Conservation (phyloP, 2,797 vertebrate species). For the Spatula clypeata region DNA sequence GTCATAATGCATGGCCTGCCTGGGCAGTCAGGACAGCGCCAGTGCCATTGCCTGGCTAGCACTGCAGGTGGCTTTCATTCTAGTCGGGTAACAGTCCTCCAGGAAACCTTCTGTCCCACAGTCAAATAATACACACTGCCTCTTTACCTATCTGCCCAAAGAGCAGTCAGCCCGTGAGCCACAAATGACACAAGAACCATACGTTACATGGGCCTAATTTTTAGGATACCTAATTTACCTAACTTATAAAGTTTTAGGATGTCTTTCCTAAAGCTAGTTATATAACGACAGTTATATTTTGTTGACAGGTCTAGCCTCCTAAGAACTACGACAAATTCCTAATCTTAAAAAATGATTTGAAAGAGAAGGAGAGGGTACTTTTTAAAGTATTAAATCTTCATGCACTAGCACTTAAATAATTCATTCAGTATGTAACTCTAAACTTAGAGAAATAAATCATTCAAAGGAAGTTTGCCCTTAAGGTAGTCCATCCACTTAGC, state of each 20-base stretch:
- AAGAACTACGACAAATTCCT: neutral
- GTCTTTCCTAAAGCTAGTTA: neutral
- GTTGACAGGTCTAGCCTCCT: neutral
- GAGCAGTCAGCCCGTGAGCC: neutral
- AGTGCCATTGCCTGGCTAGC: neutral
- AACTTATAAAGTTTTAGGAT: neutral
- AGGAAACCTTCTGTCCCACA: neutral
- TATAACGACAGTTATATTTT: neutral
- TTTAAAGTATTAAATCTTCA: fast-evolving
- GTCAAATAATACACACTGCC: neutral
- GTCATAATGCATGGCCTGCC: neutral
- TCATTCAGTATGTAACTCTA: fast-evolving
- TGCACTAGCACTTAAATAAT: neutral
- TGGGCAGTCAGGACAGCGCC: neutral
- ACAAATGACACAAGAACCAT: neutral
- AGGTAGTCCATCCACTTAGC: neutral
- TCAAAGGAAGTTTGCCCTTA: fast-evolving
- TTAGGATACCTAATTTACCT: neutral
- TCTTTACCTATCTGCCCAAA: neutral
- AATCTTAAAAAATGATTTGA: neutral
- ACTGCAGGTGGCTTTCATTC: neutral
- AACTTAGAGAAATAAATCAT: neutral
- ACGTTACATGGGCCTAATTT: neutral
- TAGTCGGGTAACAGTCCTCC: neutral
- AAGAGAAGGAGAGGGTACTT: neutral